Percentiles rank a stretch among this genome's conserved stretches.
phyloP scores from a whole-genome alignment of 2,113 vertebrate genomes.

The Chaetops frenatus region DNA sequence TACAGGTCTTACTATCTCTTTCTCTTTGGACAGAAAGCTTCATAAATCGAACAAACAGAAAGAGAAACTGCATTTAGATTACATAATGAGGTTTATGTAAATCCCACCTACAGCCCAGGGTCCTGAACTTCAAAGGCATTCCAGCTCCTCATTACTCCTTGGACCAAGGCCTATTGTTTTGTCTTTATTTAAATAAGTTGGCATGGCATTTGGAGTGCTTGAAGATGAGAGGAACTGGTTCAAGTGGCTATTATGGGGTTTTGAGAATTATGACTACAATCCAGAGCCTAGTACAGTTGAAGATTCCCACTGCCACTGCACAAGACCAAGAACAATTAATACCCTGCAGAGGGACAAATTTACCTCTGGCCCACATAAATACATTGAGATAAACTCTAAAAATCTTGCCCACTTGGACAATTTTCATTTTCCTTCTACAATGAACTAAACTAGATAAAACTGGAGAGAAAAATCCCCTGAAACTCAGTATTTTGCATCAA shows the following conservation, averaged over 20 bases:
- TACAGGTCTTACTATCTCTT: slow-evolving; percentile 28
- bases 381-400: background rate
- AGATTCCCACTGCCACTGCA: background rate
- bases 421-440: background rate
- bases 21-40: slow-evolving; percentile 29
- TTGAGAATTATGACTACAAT: background rate
- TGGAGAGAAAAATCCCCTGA: background rate
- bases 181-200: slow-evolving; percentile 47
- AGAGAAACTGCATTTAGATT: slow-evolving; percentile 34
- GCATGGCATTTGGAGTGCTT: background rate
- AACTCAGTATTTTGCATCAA: background rate
- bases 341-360: background rate
- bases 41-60: slow-evolving; percentile 32
- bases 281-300: background rate
- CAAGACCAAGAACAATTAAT: background rate
- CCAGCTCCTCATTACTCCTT: slow-evolving; percentile 26
- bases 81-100: slow-evolving; percentile 53
- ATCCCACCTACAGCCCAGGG: slow-evolving; percentile 40
- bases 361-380: background rate
- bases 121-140: slow-evolving; percentile 60
- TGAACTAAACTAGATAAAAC: background rate
- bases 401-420: background rate
- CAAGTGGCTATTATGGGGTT: background rate
- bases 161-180: slow-evolving; percentile 29
- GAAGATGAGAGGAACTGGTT: slow-evolving; percentile 7